These are phyloP conservation scores for Dryobates pubescens DNA, from an alignment of 2,797 vertebrate genomes.

Conservation along the genomic window DNA sequence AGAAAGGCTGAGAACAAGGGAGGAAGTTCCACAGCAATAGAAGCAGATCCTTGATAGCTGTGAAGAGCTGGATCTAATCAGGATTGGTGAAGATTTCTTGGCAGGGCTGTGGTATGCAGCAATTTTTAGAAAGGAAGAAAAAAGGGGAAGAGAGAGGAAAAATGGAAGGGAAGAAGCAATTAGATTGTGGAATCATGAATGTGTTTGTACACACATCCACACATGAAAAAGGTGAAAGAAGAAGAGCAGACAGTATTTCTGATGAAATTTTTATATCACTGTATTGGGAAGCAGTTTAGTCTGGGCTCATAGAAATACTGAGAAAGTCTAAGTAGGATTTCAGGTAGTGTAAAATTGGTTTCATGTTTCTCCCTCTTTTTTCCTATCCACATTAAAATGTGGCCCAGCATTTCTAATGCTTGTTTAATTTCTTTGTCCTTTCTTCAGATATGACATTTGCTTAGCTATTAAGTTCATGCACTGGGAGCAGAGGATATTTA, in stretches of 20 bases:
- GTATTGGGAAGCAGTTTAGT: not conserved
- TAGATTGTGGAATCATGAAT: not conserved
- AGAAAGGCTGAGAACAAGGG: not conserved
- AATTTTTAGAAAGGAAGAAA: not conserved
- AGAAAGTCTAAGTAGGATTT: not conserved
- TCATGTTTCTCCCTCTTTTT: not conserved
- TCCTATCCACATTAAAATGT: not conserved
- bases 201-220: not conserved
- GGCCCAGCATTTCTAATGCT: not conserved
- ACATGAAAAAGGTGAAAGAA: not conserved
- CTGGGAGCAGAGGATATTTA: not conserved
- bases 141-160: too few species aligned
- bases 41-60: not conserved
- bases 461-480: not conserved
- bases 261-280: not conserved
- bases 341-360: not conserved
- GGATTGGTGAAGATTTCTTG: slow-evolving; percentile 21
- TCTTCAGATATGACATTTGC: not conserved
- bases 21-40: not conserved
- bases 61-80: slow-evolving; percentile 41
- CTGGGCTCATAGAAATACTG: not conserved
- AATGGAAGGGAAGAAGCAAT: not conserved
- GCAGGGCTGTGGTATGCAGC: not conserved
- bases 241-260: not conserved
- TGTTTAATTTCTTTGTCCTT: not conserved